Evolutionary conservation across 1,140 invertebrate genomes (phyloP).

Genomic region (Meloidogyne exigua): DNA sequence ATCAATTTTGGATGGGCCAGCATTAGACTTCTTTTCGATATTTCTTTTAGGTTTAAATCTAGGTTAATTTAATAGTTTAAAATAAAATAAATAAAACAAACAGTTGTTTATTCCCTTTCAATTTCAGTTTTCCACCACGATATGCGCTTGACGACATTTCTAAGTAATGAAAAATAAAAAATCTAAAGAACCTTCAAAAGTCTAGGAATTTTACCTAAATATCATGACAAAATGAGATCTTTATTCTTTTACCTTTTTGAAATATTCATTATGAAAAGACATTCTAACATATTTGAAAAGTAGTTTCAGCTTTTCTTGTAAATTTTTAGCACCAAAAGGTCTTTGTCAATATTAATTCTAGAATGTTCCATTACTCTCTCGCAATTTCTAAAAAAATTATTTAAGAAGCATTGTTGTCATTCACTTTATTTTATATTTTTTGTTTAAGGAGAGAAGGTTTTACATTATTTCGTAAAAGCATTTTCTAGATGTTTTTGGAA

Average conservation of each 20-base stretch:
- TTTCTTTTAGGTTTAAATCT: constrained; percentile 47
- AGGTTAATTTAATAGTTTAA: constrained; percentile 32
- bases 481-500: background rate
- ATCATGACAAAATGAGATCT: too few relatives aligned
- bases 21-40: constrained; percentile 34
- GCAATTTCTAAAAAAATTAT: background rate
- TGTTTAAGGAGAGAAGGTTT: too few relatives aligned
- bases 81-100: constrained; percentile 32
- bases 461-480: background rate
- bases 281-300: too few relatives aligned
- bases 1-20: constrained; percentile 26
- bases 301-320: background rate
- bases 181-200: too few relatives aligned
- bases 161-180: background rate
- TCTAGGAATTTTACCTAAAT: too few relatives aligned
- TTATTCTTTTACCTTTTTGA: too few relatives aligned
- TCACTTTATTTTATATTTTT: background rate
- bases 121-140: constrained; percentile 40
- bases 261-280: too few relatives aligned
- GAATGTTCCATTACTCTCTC: background rate
- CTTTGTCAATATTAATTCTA: background rate
- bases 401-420: background rate
- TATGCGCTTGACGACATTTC: background rate
- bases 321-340: background rate
- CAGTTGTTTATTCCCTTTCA: constrained; percentile 48